A percentile compares a stretch with the other conserved stretches of the same genome.
These are phyloP conservation scores for Meandrusa payeni DNA, from an alignment of 2,888 invertebrate genomes.

Conservation along the genomic window DNA sequence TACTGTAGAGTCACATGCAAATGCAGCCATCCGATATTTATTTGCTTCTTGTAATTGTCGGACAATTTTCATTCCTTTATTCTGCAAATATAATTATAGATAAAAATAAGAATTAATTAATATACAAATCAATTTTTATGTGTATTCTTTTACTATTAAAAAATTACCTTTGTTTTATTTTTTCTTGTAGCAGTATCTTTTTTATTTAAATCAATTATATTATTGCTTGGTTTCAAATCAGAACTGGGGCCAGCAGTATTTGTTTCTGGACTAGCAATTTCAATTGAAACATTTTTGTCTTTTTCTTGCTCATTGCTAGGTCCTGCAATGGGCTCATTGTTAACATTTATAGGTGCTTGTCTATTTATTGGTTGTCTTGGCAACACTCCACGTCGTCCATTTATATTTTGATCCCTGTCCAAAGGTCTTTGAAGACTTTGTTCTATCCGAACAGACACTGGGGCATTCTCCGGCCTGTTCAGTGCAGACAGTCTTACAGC, in stretches of 20 bases:
- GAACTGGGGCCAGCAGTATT: constrained; percentile 44
- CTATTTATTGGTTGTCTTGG: constrained; percentile 56
- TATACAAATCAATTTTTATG: constrained; percentile 8
- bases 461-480: constrained; percentile 63
- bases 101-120: background rate
- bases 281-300: constrained; percentile 36
- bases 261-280: constrained; percentile 39
- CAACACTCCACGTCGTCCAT: constrained; percentile 84
- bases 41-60: constrained; percentile 74
- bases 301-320: constrained; percentile 59
- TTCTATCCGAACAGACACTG: constrained; percentile 70
- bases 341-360: constrained; percentile 41
- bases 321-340: constrained; percentile 64
- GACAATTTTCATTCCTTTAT: constrained; percentile 71
- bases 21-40: constrained; percentile 76
- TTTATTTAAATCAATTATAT: constrained; percentile 46
- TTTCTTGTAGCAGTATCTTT: constrained; percentile 59
- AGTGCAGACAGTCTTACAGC: constrained; percentile 71
- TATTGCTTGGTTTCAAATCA: constrained; percentile 42
- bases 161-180: constrained; percentile 59
- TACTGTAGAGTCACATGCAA: constrained; percentile 65
- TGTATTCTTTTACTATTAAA: constrained; percentile 7
- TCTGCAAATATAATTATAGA: constrained; percentile 48
- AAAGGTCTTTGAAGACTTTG: constrained; percentile 73
- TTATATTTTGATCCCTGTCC: constrained; percentile 87